Evolutionary conservation across 1,140 invertebrate genomes (phyloP).

Genomic region (Ganaspis sp.): DNA sequence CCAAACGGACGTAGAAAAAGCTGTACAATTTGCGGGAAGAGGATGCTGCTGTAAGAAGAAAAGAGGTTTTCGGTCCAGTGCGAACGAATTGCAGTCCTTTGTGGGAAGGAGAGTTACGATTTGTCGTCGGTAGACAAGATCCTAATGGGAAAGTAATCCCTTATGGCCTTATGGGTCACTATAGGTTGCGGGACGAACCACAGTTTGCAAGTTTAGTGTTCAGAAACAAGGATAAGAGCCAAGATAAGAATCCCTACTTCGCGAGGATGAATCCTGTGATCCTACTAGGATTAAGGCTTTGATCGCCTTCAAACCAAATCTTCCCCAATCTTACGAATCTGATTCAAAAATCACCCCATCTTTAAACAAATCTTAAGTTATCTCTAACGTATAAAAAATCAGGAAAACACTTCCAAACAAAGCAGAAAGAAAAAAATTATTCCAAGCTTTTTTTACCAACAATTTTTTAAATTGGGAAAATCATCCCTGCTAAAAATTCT

Average conservation of each 20-base stretch:
- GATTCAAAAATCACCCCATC: not conserved
- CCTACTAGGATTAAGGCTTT: slow-evolving; percentile 44
- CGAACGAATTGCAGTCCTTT: slow-evolving; percentile 31
- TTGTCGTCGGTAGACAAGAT: slow-evolving; percentile 66
- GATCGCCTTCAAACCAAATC: slow-evolving; percentile 41
- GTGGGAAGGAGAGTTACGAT: slow-evolving; percentile 52
- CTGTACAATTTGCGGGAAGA: slow-evolving; percentile 30
- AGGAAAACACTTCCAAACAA: too few species aligned
- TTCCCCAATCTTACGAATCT: slow-evolving; percentile 35
- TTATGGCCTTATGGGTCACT: slow-evolving; percentile 47
- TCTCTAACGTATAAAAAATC: slow-evolving; percentile 32
- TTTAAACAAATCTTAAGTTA: slow-evolving; percentile 18
- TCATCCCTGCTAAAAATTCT: too few species aligned
- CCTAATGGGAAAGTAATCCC: slow-evolving; percentile 71
- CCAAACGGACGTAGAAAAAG: not conserved
- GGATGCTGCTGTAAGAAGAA: slow-evolving; percentile 35
- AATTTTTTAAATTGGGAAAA: too few species aligned
- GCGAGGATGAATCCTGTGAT: slow-evolving; percentile 18
- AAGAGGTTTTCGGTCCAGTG: slow-evolving; percentile 39
- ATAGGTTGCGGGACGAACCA: slow-evolving; percentile 51
- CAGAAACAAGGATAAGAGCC: slow-evolving; percentile 51
- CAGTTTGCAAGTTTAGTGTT: slow-evolving; percentile 33
- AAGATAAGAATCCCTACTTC: slow-evolving; percentile 58
- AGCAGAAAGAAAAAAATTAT: too few species aligned
- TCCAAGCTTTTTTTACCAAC: too few species aligned